These are phyloP conservation scores for Orchesella flavescens DNA, from an alignment of 2,888 invertebrate species.

Conservation along the genomic window DNA sequence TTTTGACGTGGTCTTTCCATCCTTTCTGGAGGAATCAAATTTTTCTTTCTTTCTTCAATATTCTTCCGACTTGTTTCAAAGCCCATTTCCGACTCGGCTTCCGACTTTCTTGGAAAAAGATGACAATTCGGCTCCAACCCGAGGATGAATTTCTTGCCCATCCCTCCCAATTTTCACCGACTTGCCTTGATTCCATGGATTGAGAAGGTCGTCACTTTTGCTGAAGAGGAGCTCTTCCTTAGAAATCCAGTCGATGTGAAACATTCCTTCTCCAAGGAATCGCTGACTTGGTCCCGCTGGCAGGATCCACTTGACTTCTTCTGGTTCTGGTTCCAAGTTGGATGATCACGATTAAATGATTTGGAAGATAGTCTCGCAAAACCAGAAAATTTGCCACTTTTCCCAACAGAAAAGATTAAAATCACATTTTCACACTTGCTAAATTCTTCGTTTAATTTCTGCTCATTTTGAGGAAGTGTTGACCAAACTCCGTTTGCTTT, in stretches of 20 bases:
- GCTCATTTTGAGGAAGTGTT: constrained; percentile 96
- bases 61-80: no score
- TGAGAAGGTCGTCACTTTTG: constrained; percentile 92
- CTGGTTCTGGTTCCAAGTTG: constrained; percentile 78
- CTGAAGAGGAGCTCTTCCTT: constrained; percentile 87
- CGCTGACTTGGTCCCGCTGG: constrained; percentile 94
- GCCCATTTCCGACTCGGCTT: no score
- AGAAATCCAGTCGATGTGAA: constrained; percentile 97
- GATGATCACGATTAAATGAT: no score
- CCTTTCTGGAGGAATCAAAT: no score
- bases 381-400: constrained; percentile 91
- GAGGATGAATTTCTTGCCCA: constrained; percentile 78
- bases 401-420: constrained; percentile 96
- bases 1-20: no score
- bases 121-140: neutral
- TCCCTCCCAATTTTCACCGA: constrained; percentile 99
- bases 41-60: no score
- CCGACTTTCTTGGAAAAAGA: no score
- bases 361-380: constrained; percentile 93
- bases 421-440: constrained; percentile 94
- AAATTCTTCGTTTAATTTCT: constrained; percentile 94
- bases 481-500: constrained; percentile 98
- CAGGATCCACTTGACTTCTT: constrained; percentile 92
- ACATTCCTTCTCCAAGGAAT: constrained; percentile 95
- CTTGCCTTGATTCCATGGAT: constrained; percentile 98